phyloP scores from a whole-genome alignment of 2,113 vertebrate genomes.

The Etheostoma spectabile region DNA sequence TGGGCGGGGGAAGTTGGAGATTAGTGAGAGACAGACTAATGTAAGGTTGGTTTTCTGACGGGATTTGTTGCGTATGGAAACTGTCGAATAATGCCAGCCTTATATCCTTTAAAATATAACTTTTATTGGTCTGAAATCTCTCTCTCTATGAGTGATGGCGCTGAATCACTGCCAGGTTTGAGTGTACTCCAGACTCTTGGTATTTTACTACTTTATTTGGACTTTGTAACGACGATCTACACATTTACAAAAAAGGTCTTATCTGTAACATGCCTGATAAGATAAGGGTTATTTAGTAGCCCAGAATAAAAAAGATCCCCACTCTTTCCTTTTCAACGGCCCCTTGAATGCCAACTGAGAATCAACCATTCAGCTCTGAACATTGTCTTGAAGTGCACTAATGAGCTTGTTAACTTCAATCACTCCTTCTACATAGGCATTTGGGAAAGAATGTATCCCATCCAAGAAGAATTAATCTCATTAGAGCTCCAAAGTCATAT shows the following conservation, averaged over 20 bases:
- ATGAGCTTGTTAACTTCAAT: constrained; percentile 82
- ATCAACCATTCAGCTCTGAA: constrained; percentile 46
- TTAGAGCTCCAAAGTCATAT: constrained; percentile 68
- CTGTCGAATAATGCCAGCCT: background rate
- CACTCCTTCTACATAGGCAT: constrained; percentile 54
- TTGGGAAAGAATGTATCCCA: constrained; percentile 65
- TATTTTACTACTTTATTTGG: background rate
- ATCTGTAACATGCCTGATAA: background rate
- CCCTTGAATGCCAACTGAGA: constrained; percentile 46
- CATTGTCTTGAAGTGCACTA: constrained; percentile 63
- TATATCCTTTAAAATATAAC: background rate
- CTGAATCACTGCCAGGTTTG: background rate
- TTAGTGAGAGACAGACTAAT: background rate
- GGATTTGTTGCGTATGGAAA: background rate
- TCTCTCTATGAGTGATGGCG: background rate
- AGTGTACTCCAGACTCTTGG: background rate
- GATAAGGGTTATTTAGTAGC: background rate
- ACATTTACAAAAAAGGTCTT: background rate
- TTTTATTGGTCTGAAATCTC: background rate
- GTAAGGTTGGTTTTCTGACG: background rate
- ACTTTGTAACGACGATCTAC: background rate
- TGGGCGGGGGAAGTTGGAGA: background rate
- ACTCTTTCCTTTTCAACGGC: constrained; percentile 6
- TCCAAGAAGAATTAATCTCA: constrained; percentile 72
- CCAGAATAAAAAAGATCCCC: background rate